Conservation (phyloP, 2,797 vertebrate genomes). For the Chaenodraco wilsoni region DNA sequence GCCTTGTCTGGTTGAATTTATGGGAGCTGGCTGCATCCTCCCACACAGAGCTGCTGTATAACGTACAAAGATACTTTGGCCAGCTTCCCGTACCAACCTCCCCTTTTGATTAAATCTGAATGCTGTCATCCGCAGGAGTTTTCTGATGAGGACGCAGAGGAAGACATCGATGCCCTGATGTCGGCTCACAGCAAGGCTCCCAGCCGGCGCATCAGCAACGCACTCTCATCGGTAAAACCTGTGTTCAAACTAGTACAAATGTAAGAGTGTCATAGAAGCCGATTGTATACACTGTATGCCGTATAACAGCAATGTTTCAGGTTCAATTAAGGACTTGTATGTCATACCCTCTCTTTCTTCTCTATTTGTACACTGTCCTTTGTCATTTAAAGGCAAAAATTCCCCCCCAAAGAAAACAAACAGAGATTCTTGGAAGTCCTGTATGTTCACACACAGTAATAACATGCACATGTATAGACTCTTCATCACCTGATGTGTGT, state of each 20-base stretch:
- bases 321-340: no score
- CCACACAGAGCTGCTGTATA: conserved; percentile 45
- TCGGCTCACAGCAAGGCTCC: conserved; percentile 81
- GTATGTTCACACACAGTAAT: conserved; percentile 13
- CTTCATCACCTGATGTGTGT: conserved; percentile 24
- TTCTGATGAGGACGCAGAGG: conserved; percentile 86
- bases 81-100: conserved; percentile 28
- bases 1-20: conserved; percentile 64
- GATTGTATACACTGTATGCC: no score
- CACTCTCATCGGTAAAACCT: conserved; percentile 88
- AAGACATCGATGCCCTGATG: conserved; percentile 87
- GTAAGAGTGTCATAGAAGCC: background rate
- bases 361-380: no score
- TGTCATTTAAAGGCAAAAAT: no score
- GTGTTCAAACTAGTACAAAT: conserved; percentile 17
- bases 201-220: conserved; percentile 79
- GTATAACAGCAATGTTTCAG: no score
- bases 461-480: conserved; percentile 23
- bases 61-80: conserved; percentile 27
- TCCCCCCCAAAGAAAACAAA: background rate
- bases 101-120: conserved; percentile 48
- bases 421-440: conserved; percentile 2
- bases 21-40: conserved; percentile 38
- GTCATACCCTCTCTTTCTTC: no score
- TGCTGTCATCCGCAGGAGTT: conserved; percentile 80